Base-by-base conservation (phyloP, 2,888 invertebrate genomes). In the Leucophora obtusa region DNA sequence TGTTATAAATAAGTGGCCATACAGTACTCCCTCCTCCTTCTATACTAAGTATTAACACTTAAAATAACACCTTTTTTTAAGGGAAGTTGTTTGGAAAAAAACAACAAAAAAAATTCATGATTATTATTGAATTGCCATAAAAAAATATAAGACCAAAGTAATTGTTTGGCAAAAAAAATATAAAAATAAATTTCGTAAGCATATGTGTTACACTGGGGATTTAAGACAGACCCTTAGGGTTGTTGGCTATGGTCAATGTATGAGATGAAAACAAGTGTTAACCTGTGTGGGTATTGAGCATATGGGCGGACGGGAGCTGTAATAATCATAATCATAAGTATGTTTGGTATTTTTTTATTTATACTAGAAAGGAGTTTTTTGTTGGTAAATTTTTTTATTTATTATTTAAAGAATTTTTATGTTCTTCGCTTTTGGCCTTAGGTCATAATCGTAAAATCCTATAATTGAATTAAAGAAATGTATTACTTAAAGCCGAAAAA, bases 61-160 rank as follows among this genome's bases (percentile, higher is more conserved):
- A 77, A 77, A 66, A 71, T 50, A 71, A 77, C 71, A 77, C 77
- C 66, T 71, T 71, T 33, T 33, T n/a, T 11, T 51, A 17, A 21
- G 53, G 28, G 58, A 47, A 70, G 63, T 58, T 70, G 50, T 21
- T 53, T 10, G 70, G 1, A 71, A 69, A 62, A 60, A 54, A 43
- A 60, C 10, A 35, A 24, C 24, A 3, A 1, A 28, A 28, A 28
- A 28, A 6, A 28, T 11, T 59, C 6, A 70, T 74, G 58, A 72
- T 80, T 80, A 73, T 77, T 81, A 81, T 81, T 73, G 76, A 77
- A 81, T 66, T 66, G 70, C 70, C 58, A 62, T 81, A 70, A 81
- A 77, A 73, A 72, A 59, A 38, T 35, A 24, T 35, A 53, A 21
- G 38, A 6, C 38, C 17, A 53, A 63, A 71, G 66, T 38, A 79